A percentile compares a stretch with the other conserved stretches of the same genome.
Evolutionary conservation across 2,888 invertebrate species (phyloP).

Genomic region (Nesidiocoris tenuis): DNA sequence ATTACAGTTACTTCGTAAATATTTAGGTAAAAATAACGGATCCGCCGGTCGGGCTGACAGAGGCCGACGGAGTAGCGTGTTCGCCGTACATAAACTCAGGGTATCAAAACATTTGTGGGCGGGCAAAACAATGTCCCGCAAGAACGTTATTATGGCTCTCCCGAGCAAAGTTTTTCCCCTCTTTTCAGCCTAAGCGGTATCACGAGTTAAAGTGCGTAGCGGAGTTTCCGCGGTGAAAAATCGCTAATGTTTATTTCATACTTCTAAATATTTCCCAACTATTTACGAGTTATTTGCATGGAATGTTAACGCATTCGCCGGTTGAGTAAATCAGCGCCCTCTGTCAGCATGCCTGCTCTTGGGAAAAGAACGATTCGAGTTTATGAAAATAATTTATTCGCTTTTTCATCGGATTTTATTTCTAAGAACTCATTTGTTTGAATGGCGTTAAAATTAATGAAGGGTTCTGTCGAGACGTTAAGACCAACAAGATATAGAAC

Average conservation of each 20-base stretch:
- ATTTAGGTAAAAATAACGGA: neutral
- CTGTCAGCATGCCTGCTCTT: too few relatives aligned
- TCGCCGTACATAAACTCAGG: neutral
- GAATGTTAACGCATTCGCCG: too few relatives aligned
- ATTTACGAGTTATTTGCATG: too few relatives aligned
- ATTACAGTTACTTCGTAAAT: too few relatives aligned
- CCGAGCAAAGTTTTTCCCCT: neutral
- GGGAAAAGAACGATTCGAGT: too few relatives aligned
- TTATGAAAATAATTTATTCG: too few relatives aligned
- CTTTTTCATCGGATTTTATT: too few relatives aligned
- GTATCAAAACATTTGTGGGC: neutral
- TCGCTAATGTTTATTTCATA: neutral
- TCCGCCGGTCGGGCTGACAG: neutral
- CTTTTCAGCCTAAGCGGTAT: neutral
- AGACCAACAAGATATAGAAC: too few relatives aligned
- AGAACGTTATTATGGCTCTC: neutral
- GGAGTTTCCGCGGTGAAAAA: neutral
- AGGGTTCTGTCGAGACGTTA: too few relatives aligned
- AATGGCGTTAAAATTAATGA: too few relatives aligned
- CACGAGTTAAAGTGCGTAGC: neutral
- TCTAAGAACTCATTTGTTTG: too few relatives aligned
- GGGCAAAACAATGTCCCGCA: neutral
- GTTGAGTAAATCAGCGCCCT: too few relatives aligned
- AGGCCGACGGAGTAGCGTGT: neutral
- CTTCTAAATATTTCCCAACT: neutral